These are phyloP conservation scores for Chloropsis hardwickii DNA, from an alignment of 2,113 vertebrate genomes.

Conservation along the genomic window DNA sequence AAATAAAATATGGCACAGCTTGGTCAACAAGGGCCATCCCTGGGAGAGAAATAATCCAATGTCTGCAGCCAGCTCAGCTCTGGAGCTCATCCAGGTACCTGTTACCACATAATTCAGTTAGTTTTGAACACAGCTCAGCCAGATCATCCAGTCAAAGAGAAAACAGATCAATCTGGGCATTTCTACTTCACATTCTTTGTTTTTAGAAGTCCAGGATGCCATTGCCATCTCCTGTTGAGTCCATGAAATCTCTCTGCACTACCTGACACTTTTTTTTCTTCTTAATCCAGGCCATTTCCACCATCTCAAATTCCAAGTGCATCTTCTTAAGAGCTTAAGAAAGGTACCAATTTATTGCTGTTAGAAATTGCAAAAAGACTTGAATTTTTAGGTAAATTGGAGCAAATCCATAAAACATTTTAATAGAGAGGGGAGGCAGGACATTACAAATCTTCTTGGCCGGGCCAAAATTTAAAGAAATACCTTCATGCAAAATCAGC, in stretches of 20 bases:
- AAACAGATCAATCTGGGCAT: background rate
- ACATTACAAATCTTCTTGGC: too few species aligned
- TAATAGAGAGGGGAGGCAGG: rapidly evolving
- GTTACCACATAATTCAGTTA: background rate
- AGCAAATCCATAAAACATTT: background rate
- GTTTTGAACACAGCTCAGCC: background rate
- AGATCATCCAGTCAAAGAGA: background rate
- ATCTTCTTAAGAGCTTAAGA: background rate
- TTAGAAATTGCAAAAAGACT: background rate
- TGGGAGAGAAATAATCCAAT: background rate
- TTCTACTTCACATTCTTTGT: background rate
- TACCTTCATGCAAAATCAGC: background rate
- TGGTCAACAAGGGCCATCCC: background rate
- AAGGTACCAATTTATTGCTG: background rate
- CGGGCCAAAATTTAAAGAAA: background rate
- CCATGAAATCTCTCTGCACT: background rate
- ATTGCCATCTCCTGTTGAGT: rapidly evolving
- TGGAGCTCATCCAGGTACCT: background rate
- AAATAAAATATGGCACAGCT: background rate
- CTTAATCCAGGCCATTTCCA: background rate
- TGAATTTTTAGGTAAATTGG: background rate
- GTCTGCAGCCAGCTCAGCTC: background rate
- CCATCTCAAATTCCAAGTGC: background rate
- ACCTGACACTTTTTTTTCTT: background rate
- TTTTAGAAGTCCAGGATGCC: background rate